phyloP scores from a whole-genome alignment of 2,797 vertebrate genomes.

The Coracias cyanogaster region DNA sequence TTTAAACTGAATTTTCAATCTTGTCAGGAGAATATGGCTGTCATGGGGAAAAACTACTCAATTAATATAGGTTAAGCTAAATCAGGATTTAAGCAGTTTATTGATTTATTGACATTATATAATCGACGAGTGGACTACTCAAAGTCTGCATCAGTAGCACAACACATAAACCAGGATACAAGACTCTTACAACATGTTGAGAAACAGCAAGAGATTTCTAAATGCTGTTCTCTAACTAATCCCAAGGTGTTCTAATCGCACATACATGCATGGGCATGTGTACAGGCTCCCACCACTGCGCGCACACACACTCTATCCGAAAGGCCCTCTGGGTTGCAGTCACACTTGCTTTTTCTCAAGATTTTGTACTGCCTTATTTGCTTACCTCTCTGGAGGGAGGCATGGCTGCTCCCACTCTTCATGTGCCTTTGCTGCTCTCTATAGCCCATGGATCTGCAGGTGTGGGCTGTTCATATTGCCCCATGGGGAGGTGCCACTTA shows the following conservation, averaged over 20 bases:
- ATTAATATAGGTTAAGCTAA: background rate
- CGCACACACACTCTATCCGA: fast-evolving
- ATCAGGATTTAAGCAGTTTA: background rate
- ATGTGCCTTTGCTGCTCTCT: background rate
- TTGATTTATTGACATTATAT: too few relatives aligned
- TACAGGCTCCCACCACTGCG: background rate
- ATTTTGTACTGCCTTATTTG: background rate
- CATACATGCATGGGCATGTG: too few relatives aligned
- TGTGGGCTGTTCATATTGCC: background rate
- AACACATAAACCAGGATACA: background rate
- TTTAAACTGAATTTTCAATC: background rate
- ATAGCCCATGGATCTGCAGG: background rate
- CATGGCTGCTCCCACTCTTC: background rate
- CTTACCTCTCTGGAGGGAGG: background rate
- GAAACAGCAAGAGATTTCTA: background rate
- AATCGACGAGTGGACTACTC: background rate
- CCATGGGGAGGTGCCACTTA: background rate
- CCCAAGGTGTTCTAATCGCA: background rate
- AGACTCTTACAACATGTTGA: background rate
- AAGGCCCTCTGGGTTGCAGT: background rate
- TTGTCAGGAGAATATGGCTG: background rate
- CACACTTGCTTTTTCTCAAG: background rate
- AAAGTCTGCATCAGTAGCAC: background rate
- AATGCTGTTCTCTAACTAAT: background rate
- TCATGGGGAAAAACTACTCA: background rate